Conservation (phyloP, 2,888 invertebrate genomes). For the Gasteruption jaculator region DNA sequence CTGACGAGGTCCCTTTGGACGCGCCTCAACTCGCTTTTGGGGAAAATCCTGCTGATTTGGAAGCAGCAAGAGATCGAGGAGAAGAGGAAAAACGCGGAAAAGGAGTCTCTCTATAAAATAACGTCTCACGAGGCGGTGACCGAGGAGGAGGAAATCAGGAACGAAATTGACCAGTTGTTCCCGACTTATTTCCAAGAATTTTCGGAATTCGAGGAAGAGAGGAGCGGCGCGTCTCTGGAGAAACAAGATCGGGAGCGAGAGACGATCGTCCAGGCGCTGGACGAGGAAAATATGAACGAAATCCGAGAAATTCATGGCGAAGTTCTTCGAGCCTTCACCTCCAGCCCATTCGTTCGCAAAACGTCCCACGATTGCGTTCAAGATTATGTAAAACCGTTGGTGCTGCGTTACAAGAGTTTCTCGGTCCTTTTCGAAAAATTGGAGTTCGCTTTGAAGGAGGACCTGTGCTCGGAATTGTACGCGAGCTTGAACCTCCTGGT, state of each 20-base stretch:
- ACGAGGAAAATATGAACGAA: conserved; percentile 57
- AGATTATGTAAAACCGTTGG: conserved; percentile 55
- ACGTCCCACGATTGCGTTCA: conserved; percentile 27
- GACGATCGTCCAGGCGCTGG: conserved; percentile 26
- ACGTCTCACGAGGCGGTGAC: conserved; percentile 64
- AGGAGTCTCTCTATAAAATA: conserved; percentile 69
- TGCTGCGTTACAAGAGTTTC: conserved; percentile 61
- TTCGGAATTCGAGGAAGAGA: conserved; percentile 64
- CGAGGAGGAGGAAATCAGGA: conserved; percentile 64
- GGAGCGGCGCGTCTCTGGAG: conserved; percentile 31
- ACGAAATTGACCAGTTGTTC: conserved; percentile 67
- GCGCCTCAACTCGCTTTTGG: conserved; percentile 57
- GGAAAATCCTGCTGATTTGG: conserved; percentile 69
- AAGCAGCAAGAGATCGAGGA: conserved; percentile 68
- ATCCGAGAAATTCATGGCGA: conserved; percentile 62
- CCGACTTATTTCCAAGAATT: conserved; percentile 66
- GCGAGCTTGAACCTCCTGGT: conserved; percentile 59
- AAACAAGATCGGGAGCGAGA: conserved; percentile 33
- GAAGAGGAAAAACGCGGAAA: conserved; percentile 65
- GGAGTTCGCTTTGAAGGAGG: conserved; percentile 56
- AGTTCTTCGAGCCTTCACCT: too few relatives aligned
- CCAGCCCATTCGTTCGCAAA: too few relatives aligned
- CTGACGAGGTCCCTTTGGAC: conserved; percentile 52
- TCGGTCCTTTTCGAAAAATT: conserved; percentile 55
- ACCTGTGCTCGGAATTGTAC: conserved; percentile 55